phyloP scores from a whole-genome alignment of 2,113 vertebrate genomes.

The Pollachius pollachius region DNA sequence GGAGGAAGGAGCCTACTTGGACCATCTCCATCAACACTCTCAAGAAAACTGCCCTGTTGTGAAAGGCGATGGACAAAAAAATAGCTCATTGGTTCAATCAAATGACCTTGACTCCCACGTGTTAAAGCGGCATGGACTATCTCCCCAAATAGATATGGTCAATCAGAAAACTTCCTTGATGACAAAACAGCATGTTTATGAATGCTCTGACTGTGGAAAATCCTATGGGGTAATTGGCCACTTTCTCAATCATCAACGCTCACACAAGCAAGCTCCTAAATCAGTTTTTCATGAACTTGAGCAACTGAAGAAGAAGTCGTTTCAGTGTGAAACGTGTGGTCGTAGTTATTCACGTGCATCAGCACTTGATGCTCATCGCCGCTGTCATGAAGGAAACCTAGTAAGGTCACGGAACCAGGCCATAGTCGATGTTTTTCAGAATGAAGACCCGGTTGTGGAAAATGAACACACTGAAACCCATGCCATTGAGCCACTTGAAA shows the following conservation, averaged over 20 bases:
- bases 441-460: conserved; percentile 26
- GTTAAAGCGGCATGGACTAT: conserved; percentile 44
- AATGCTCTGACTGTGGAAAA: conserved; percentile 75
- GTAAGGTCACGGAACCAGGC: conserved; percentile 57
- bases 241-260: conserved; percentile 75
- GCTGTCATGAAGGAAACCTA: conserved; percentile 77
- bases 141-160: conserved; percentile 17
- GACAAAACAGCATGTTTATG: conserved; percentile 52
- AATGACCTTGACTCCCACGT: conserved; percentile 46
- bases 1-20: conserved; percentile 58
- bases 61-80: conserved; percentile 47
- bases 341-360: conserved; percentile 76
- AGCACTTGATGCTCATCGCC: conserved; percentile 78
- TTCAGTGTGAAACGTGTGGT: conserved; percentile 74
- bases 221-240: conserved; percentile 62
- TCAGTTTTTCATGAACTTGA: conserved; percentile 72
- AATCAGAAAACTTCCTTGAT: conserved; percentile 14
- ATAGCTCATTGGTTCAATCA: conserved; percentile 58
- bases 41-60: conserved; percentile 53
- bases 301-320: conserved; percentile 74
- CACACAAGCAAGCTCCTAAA: conserved; percentile 70
- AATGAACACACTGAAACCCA: conserved; percentile 29
- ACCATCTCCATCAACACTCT: conserved; percentile 60
- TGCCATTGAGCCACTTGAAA: conserved; percentile 31
- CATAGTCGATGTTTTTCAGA: conserved; percentile 29